phyloP scores from a whole-genome alignment of 92 coral and sea anemone species.

The Plumapathes pennacea region DNA sequence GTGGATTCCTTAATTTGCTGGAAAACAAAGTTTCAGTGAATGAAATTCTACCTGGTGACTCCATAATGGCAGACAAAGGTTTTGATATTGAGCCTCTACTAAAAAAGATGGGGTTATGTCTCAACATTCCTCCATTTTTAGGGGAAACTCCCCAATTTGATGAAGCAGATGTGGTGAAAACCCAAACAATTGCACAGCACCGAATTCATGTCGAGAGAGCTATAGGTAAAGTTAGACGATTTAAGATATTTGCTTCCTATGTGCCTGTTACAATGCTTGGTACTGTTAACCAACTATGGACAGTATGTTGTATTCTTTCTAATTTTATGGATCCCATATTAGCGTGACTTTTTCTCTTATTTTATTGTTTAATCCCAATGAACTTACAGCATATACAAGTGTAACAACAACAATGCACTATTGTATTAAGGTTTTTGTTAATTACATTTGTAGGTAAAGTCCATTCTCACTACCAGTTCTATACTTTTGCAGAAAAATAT shows the following conservation, averaged over 20 bases:
- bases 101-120: slow-evolving; percentile 11
- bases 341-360: no score
- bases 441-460: no score
- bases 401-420: no score
- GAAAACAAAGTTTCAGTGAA: slow-evolving; percentile 11
- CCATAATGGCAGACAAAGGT: slow-evolving; percentile 52
- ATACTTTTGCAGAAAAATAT: no score
- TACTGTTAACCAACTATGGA: slow-evolving; percentile 42
- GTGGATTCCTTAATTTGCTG: slow-evolving; percentile 46
- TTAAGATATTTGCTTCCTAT: slow-evolving; percentile 16
- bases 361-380: no score
- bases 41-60: slow-evolving; percentile 35
- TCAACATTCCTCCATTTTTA: slow-evolving; percentile 46
- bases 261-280: slow-evolving; percentile 38
- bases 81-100: slow-evolving; percentile 36
- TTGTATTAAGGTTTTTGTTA: no score
- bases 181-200: slow-evolving; percentile 44
- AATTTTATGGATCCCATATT: slow-evolving; percentile 26
- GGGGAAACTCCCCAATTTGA: no score
- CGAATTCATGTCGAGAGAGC: slow-evolving; percentile 53
- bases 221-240: slow-evolving; percentile 40
- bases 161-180: slow-evolving; percentile 36
- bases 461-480: no score
- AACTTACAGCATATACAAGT: no score
- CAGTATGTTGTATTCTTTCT: slow-evolving; percentile 37